Evolutionary conservation across 2,113 vertebrate genomes (phyloP).

Genomic region (Varanus salvator): DNA sequence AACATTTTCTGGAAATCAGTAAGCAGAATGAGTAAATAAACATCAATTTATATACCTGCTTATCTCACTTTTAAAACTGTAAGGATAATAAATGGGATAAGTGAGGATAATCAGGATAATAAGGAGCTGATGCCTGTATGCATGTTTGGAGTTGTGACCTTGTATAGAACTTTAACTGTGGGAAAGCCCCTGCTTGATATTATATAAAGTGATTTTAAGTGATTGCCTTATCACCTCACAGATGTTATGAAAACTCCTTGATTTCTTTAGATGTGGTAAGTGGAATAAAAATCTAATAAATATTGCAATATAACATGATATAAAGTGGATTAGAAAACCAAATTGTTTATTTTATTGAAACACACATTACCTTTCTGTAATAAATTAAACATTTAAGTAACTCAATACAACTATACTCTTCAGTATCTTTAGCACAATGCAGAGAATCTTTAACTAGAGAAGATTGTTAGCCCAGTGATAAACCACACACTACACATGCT

Average conservation of each 20-base stretch:
- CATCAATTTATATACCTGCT: neutral
- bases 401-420: neutral
- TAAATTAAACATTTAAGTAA: neutral
- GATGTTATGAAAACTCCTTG: conserved; percentile 5
- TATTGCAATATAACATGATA: neutral
- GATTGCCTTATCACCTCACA: neutral
- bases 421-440: neutral
- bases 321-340: neutral
- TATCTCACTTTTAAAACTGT: neutral
- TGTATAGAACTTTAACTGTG: neutral
- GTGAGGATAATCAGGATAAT: neutral
- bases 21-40: neutral
- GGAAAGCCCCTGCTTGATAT: neutral
- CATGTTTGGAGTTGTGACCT: neutral
- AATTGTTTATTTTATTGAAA: conserved; percentile 3
- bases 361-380: neutral
- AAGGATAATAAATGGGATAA: neutral
- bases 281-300: no score
- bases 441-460: neutral
- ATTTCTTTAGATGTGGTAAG: neutral
- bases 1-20: neutral
- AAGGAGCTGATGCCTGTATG: neutral
- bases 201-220: neutral
- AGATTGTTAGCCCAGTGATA: neutral
- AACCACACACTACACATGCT: neutral